A percentile compares a stretch with the other conserved stretches of the same genome.
These are phyloP conservation scores for Odontocolon sp. DNA, from an alignment of 2,888 invertebrate genomes.

Conservation along the genomic window DNA sequence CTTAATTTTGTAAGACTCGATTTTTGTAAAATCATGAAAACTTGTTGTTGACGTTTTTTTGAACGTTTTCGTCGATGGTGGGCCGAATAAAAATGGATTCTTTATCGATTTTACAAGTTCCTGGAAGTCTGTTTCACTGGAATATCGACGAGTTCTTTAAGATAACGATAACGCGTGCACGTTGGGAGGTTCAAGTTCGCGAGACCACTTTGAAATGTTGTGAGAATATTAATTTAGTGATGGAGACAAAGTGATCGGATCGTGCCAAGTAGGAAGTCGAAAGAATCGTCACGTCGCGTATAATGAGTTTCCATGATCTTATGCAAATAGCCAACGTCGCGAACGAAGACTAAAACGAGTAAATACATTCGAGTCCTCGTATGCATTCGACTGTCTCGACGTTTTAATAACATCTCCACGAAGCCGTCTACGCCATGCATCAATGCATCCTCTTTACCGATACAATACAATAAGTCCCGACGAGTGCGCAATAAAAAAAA, in stretches of 20 bases:
- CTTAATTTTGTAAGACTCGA: neutral
- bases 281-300: slow-evolving; percentile 65
- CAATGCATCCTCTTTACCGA: too few relatives aligned
- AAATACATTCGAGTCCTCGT: slow-evolving; percentile 37
- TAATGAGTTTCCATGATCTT: slow-evolving; percentile 68
- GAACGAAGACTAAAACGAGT: neutral
- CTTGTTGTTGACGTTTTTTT: neutral
- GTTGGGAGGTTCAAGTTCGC: neutral
- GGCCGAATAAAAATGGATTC: neutral
- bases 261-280: slow-evolving; percentile 40
- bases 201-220: slow-evolving; percentile 39
- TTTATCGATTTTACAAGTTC: neutral
- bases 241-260: slow-evolving; percentile 41
- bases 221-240: slow-evolving; percentile 67
- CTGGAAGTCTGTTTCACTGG: neutral
- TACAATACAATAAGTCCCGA: too few relatives aligned
- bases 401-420: slow-evolving; percentile 18
- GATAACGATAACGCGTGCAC: neutral
- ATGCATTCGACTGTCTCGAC: slow-evolving; percentile 66
- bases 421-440: slow-evolving; percentile 8
- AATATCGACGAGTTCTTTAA: neutral
- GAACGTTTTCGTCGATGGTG: neutral
- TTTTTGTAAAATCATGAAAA: neutral
- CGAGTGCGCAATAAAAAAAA: too few relatives aligned
- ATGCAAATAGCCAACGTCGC: slow-evolving; percentile 65